Base-by-base conservation (phyloP, 2,888 invertebrate species). In the Apodemia hepburni region DNA sequence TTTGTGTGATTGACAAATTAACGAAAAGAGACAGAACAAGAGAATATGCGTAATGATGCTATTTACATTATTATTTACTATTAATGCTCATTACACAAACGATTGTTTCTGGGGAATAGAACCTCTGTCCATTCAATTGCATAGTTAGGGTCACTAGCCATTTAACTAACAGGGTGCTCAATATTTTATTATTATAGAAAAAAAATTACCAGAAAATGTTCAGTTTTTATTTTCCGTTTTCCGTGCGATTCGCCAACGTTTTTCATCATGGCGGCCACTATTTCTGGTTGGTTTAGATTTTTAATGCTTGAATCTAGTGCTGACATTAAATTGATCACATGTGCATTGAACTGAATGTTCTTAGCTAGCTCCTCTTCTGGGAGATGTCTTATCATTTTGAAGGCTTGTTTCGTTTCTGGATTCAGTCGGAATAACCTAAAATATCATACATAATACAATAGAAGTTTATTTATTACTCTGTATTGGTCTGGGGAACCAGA, bases 311-410 rank as follows among this genome's bases (percentile, higher is more conserved):
- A 70, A 68, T 82, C 75, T 0, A 87, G 54, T 0, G 82, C 66
- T 0, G 79, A 70, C 84, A 89, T 86, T 0, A 87, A 70, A 63
- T 77, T 83, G 7, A 83, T 74, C 1, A 81, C 77, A 65, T 89
- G 88, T 0, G 86, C 85, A 61, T 75, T 78, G 65, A 87, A 88
- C 58, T 76, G 76, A 5, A 71, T 65, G 49, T 75, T 82, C 1
- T 63, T 61, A 0, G 61, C 64, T 49, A 81, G 75, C 47, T 82
- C 71, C 0, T 78, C 77, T 59, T 82, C 80, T 0, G 75, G 64
- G 2, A 79, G 42, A 42, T 76, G 69, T 2, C 64, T 72, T 17
- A 90, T 69, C 64, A 73, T 70, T 66, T 74, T 79, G 75, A 90
- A 89, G 67, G 77, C 82, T 3, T 72, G 66, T 63, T 81, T 78